These are phyloP conservation scores for Pardalotus punctatus DNA, from an alignment of 2,113 vertebrate species.

Conservation along the genomic window DNA sequence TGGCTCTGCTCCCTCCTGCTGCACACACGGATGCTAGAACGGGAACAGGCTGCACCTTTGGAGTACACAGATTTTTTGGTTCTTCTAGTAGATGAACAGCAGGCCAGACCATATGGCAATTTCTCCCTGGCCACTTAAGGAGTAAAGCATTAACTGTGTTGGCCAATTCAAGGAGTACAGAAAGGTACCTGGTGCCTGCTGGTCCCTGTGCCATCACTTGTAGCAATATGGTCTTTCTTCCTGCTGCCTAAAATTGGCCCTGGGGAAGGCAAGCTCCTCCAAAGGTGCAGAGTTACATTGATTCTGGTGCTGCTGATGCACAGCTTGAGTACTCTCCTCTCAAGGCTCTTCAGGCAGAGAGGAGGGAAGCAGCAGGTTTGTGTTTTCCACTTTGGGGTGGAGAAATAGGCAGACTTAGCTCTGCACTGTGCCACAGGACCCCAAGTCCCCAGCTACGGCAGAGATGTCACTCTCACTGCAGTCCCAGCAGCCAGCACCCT, in stretches of 20 bases:
- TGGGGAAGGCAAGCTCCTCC: rapidly evolving
- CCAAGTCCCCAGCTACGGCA: not conserved
- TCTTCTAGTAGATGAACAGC: conserved; percentile 17
- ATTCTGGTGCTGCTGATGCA: not conserved
- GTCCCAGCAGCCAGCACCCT: not conserved
- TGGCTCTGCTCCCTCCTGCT: not conserved
- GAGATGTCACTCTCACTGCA: not conserved
- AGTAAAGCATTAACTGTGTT: not conserved
- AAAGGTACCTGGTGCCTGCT: not conserved
- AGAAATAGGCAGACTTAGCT: not conserved
- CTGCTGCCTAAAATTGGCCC: not conserved
- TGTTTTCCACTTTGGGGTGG: not conserved
- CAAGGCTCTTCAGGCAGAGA: not conserved
- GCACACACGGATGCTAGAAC: rapidly evolving
- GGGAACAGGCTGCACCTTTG: not conserved
- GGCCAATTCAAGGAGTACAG: not conserved
- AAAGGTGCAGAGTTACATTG: not conserved
- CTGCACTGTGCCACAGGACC: not conserved
- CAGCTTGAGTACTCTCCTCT: not conserved
- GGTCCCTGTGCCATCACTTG: not conserved
- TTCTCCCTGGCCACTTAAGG: not conserved
- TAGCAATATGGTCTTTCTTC: not conserved
- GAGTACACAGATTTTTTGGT: not conserved
- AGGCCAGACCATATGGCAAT: conserved; percentile 36
- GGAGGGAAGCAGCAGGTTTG: not conserved